phyloP scores from a whole-genome alignment of 2,113 vertebrate genomes.

The Calypte anna region DNA sequence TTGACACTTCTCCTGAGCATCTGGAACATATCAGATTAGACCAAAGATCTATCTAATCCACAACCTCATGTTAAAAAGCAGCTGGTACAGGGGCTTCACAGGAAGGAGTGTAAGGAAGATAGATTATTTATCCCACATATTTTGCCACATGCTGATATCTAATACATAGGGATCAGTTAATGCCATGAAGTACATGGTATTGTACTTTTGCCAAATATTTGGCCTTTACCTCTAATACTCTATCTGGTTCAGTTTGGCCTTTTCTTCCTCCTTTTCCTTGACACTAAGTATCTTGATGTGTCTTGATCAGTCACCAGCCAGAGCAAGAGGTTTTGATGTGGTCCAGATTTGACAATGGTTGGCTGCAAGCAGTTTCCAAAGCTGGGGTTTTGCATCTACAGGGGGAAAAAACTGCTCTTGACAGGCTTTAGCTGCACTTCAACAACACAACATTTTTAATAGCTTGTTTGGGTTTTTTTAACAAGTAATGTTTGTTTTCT shows the following conservation, averaged over 20 bases:
- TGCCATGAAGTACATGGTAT: conserved; percentile 36
- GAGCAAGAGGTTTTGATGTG: neutral
- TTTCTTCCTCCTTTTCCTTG: conserved; percentile 40
- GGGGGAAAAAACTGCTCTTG: neutral
- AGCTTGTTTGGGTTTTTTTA: neutral
- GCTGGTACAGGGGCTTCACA: conserved; percentile 59
- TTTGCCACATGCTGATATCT: conserved; percentile 62
- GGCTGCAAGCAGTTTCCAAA: neutral
- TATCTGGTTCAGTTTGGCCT: conserved; percentile 39
- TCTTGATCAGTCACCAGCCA: neutral
- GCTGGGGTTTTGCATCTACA: neutral
- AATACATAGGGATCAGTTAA: conserved; percentile 55
- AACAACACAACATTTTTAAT: neutral
- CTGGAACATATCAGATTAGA: conserved; percentile 45
- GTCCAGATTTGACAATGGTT: conserved; percentile 7
- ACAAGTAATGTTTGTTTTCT: neutral
- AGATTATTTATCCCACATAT: conserved; percentile 56
- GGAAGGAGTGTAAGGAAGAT: conserved; percentile 41
- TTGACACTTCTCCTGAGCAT: conserved; percentile 48
- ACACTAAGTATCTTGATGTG: neutral
- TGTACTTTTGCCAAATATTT: conserved; percentile 58
- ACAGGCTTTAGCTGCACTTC: neutral
- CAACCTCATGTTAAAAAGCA: conserved; percentile 50
- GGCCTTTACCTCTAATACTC: conserved; percentile 30
- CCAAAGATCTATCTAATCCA: conserved; percentile 53